A percentile compares a stretch with the other conserved stretches of the same genome.
phyloP scores from a whole-genome alignment of 2,113 vertebrate genomes.

The Tympanuchus pallidicinctus region DNA sequence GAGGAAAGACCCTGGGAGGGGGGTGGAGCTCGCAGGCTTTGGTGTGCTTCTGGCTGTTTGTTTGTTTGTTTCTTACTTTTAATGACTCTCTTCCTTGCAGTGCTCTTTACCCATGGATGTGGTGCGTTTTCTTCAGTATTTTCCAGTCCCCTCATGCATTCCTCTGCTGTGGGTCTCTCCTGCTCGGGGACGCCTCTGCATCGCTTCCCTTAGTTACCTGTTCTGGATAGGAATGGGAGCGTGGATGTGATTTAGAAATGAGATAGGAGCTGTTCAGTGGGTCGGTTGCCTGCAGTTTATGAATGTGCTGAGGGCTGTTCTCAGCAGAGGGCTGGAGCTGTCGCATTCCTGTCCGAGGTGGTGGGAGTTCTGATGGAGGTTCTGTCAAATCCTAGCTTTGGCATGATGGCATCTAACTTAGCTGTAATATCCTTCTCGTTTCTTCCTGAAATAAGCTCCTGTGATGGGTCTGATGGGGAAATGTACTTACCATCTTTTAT shows the following conservation, averaged over 20 bases:
- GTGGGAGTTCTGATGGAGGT: conserved; percentile 50
- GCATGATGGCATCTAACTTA: conserved; percentile 37
- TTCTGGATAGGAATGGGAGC: background rate
- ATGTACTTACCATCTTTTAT: background rate
- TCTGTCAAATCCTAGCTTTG: conserved; percentile 45
- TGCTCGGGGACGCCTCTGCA: background rate
- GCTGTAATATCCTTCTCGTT: background rate
- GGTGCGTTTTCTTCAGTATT: background rate
- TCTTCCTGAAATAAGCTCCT: conserved; percentile 33
- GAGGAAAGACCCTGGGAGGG: conserved; percentile 17
- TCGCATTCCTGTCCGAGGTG: background rate
- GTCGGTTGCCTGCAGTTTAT: background rate
- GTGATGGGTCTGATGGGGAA: conserved; percentile 29
- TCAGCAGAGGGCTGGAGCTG: background rate
- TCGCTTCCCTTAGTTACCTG: background rate
- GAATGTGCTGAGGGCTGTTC: conserved; percentile 16
- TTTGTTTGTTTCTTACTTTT: background rate
- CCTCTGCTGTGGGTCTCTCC: background rate
- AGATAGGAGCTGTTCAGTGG: background rate
- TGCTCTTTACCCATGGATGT: background rate
- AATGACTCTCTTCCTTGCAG: background rate
- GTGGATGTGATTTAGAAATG: background rate
- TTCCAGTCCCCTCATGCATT: background rate
- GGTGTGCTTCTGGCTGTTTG: background rate
- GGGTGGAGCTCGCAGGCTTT: background rate